phyloP scores from a whole-genome alignment of 2,113 vertebrate species.

The Oostethus manadensis region DNA sequence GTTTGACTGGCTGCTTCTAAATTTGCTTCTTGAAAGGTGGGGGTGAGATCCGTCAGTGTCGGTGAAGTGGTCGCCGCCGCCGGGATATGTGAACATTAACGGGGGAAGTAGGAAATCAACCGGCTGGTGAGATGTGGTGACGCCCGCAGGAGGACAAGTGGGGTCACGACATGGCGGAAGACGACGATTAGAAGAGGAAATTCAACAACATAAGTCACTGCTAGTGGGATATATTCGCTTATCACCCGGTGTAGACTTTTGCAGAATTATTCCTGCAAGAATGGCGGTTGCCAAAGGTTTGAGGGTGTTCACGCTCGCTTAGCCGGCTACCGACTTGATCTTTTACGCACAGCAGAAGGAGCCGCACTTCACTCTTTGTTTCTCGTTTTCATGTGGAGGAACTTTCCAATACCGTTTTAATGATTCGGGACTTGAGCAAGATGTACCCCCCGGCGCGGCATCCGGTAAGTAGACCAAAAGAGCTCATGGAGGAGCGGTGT shows the following conservation, averaged over 20 bases:
- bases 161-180: slow-evolving; percentile 33
- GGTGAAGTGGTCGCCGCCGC: slow-evolving; percentile 35
- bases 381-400: slow-evolving; percentile 44
- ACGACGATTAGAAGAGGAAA: slow-evolving; percentile 12
- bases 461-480: slow-evolving; percentile 62
- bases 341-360: slow-evolving; percentile 40
- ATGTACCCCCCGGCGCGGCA: slow-evolving; percentile 69
- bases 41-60: slow-evolving; percentile 30
- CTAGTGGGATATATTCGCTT: not conserved
- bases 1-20: slow-evolving; percentile 53
- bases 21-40: slow-evolving; percentile 37
- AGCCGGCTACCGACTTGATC: slow-evolving; percentile 26
- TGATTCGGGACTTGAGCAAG: slow-evolving; percentile 73
- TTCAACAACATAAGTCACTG: slow-evolving; percentile 19
- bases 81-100: slow-evolving; percentile 34
- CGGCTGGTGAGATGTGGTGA: slow-evolving; percentile 16
- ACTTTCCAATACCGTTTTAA: slow-evolving; percentile 54
- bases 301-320: slow-evolving; percentile 34
- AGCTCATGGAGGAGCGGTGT: slow-evolving; percentile 42
- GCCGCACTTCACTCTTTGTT: slow-evolving; percentile 16
- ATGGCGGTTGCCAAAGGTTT: slow-evolving; percentile 12
- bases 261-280: slow-evolving; percentile 1
- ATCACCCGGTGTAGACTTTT: slow-evolving; percentile 34
- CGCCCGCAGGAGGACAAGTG: slow-evolving; percentile 30
- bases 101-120: slow-evolving; percentile 40